Conservation (phyloP, 2,797 vertebrate species). For the Ptychobarbus kaznakovi region DNA sequence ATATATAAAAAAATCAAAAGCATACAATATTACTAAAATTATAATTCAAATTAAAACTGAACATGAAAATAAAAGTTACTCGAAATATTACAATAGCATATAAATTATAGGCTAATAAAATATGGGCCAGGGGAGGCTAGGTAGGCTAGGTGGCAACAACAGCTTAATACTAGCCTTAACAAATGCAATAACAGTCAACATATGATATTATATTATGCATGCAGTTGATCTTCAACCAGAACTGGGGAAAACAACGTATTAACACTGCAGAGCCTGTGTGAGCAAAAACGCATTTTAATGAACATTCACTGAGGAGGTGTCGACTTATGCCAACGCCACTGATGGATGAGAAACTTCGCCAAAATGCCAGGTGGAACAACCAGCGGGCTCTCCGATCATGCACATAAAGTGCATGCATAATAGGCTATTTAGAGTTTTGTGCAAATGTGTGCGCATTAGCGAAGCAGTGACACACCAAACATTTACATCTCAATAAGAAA, state of each 20-base stretch:
- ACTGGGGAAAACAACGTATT: background rate
- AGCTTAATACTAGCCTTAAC: background rate
- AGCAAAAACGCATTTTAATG: constrained; percentile 16
- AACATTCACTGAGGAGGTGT: background rate
- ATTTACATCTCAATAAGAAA: constrained; percentile 10
- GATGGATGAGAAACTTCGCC: background rate
- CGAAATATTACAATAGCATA: background rate
- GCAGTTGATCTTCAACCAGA: background rate
- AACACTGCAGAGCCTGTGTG: background rate
- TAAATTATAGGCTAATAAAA: too few relatives aligned
- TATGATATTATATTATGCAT: background rate
- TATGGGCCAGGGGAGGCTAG: too few relatives aligned
- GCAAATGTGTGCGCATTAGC: background rate
- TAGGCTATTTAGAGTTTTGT: constrained; percentile 6
- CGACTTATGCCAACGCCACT: background rate
- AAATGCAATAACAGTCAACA: background rate
- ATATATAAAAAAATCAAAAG: background rate
- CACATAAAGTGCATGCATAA: constrained; percentile 21
- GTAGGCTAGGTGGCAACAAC: background rate
- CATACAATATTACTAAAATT: background rate
- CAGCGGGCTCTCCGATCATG: background rate
- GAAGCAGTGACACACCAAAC: background rate
- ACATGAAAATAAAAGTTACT: background rate
- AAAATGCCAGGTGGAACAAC: constrained; percentile 19
- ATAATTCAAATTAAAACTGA: background rate